Conservation (phyloP, 2,888 invertebrate species). For the Oligia latruncula region DNA sequence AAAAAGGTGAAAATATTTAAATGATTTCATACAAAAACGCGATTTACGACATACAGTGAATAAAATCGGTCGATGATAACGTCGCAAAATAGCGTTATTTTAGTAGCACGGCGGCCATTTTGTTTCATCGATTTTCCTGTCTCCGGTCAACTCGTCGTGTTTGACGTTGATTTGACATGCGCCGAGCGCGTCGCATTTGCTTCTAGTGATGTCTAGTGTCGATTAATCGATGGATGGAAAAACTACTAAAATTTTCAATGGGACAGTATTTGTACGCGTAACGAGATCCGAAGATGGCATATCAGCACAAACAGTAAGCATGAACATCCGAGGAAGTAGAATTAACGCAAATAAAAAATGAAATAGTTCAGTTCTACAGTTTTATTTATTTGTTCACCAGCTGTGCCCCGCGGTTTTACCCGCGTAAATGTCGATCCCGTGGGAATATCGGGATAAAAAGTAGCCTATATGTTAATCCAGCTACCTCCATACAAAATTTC, state of each 20-base stretch:
- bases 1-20: conserved; percentile 1
- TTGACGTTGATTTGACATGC: conserved; percentile 61
- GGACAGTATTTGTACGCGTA: background rate
- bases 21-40: conserved; percentile 10
- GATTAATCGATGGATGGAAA: conserved; percentile 33
- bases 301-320: background rate
- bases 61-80: conserved; percentile 28
- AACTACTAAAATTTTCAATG: background rate
- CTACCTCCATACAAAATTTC: too few species aligned
- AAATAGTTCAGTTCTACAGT: background rate
- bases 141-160: background rate
- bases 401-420: too few species aligned
- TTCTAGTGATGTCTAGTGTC: conserved; percentile 54
- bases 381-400: background rate
- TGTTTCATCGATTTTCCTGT: conserved; percentile 43
- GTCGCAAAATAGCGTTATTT: conserved; percentile 6
- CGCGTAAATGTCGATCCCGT: too few species aligned
- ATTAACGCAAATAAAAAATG: background rate
- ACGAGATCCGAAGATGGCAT: background rate
- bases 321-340: background rate
- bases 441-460: too few species aligned
- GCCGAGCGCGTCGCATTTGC: conserved; percentile 34
- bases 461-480: too few species aligned
- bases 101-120: conserved; percentile 60
- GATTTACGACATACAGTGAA: conserved; percentile 3